Conservation (phyloP, 2,888 invertebrate genomes). For the Chorisops tibialis region DNA sequence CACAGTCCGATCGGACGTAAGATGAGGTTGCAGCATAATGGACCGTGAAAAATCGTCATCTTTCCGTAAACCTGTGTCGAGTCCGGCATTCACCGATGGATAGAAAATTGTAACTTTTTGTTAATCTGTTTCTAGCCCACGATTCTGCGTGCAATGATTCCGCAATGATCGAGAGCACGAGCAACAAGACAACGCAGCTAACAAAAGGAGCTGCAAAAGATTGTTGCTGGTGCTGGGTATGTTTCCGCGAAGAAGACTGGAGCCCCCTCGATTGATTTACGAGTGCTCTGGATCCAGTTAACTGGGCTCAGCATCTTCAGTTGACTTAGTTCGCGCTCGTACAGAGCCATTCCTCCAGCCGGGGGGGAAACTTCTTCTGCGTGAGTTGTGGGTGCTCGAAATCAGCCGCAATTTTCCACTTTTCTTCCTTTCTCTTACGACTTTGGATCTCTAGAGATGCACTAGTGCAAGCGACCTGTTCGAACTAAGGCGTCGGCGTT, state of each 20-base stretch:
- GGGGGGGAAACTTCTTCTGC: slow-evolving; percentile 10
- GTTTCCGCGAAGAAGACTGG: too few species aligned
- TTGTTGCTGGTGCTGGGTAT: too few species aligned
- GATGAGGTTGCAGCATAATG: slow-evolving; percentile 15
- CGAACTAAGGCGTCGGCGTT: neutral
- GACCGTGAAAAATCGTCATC: slow-evolving; percentile 23
- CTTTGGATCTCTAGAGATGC: neutral
- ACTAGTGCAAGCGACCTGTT: neutral
- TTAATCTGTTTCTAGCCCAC: neutral
- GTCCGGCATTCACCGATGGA: neutral
- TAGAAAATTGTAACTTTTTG: neutral
- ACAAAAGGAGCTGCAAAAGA: too few species aligned
- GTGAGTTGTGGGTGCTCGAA: slow-evolving; percentile 23
- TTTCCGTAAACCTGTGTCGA: slow-evolving; percentile 12
- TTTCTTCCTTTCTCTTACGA: neutral
- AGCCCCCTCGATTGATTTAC: slow-evolving; percentile 23
- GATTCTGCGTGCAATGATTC: slow-evolving; percentile 22
- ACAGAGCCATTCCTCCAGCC: neutral
- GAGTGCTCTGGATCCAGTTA: slow-evolving; percentile 24
- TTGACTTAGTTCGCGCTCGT: neutral
- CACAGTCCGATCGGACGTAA: neutral
- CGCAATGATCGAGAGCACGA: too few species aligned
- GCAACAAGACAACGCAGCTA: too few species aligned
- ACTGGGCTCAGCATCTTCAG: slow-evolving; percentile 19
- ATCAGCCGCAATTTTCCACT: slow-evolving; percentile 11